Evolutionary conservation across 2,113 vertebrate species (phyloP).

Genomic region (Gnathonemus echidnorhynchus): DNA sequence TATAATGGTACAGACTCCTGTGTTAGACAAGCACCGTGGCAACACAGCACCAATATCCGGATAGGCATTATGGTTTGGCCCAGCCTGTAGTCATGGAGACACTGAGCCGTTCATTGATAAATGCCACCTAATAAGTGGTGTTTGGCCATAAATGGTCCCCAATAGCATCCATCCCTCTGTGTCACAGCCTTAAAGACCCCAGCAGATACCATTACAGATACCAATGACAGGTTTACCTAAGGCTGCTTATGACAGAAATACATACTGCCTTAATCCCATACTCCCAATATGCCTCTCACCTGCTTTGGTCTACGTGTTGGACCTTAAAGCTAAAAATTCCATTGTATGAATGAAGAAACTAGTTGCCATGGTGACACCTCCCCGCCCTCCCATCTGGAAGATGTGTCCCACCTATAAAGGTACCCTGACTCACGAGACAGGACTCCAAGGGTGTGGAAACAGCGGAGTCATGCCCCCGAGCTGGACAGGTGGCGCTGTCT

Average conservation of each 20-base stretch:
- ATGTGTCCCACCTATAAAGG: neutral
- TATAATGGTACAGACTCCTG: slow-evolving; percentile 26
- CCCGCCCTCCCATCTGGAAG: slow-evolving; percentile 22
- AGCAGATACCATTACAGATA: slow-evolving; percentile 7
- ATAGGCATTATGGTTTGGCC: neutral
- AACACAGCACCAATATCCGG: slow-evolving; percentile 1
- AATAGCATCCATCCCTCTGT: neutral
- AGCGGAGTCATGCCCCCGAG: slow-evolving; percentile 1
- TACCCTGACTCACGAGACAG: neutral
- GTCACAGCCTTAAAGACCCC: neutral
- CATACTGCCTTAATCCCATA: neutral
- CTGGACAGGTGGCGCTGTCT: slow-evolving; percentile 31
- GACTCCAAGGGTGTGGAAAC: slow-evolving; percentile 28
- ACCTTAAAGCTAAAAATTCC: slow-evolving; percentile 21
- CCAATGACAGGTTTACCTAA: neutral
- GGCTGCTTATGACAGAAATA: neutral
- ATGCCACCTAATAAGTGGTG: neutral
- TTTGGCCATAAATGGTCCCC: neutral
- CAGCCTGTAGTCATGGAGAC: neutral
- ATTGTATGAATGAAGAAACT: neutral
- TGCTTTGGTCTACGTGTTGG: neutral
- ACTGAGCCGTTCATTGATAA: neutral
- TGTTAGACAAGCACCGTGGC: neutral
- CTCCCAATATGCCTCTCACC: neutral
- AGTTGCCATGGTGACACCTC: slow-evolving; percentile 17